Percentiles rank a stretch among this genome's conserved stretches.
phyloP scores from a whole-genome alignment of 2,888 invertebrate genomes.

The Apamea anceps region DNA sequence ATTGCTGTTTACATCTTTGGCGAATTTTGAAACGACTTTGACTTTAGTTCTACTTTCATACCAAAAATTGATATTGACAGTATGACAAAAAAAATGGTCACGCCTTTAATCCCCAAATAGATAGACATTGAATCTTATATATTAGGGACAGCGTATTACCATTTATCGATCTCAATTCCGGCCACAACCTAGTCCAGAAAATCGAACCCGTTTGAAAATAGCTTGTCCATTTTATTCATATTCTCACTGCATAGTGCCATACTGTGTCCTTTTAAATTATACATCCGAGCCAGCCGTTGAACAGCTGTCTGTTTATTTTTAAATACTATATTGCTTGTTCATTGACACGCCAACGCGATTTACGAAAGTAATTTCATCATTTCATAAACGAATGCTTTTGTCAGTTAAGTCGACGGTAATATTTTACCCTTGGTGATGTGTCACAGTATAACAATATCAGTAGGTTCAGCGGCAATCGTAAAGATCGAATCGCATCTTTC shows the following conservation, averaged over 20 bases:
- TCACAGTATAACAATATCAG: constrained; percentile 36
- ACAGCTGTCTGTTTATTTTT: constrained; percentile 22
- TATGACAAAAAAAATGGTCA: not conserved
- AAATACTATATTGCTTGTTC: constrained; percentile 11
- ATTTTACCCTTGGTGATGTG: not conserved
- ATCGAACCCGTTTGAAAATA: not conserved
- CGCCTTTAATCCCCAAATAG: constrained; percentile 3
- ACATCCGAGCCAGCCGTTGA: not conserved
- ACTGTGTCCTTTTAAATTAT: constrained; percentile 36
- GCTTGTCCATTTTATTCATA: not conserved
- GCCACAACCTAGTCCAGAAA: not conserved
- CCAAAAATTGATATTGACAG: constrained; percentile 2
- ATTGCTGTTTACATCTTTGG: too few relatives aligned
- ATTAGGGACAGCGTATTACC: constrained; percentile 6
- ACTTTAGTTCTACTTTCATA: too few relatives aligned
- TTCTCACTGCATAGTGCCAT: constrained; percentile 2
- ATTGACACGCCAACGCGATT: constrained; percentile 10
- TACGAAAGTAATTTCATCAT: constrained; percentile 23
- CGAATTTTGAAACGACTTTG: too few relatives aligned
- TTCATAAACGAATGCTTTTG: constrained; percentile 16
- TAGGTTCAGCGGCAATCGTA: not conserved
- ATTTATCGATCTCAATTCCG: constrained; percentile 3
- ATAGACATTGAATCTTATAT: constrained; percentile 11
- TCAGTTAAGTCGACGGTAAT: not conserved
- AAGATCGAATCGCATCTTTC: constrained; percentile 31